phyloP scores from a whole-genome alignment of 2,113 vertebrate genomes.

The Eira barbara region DNA sequence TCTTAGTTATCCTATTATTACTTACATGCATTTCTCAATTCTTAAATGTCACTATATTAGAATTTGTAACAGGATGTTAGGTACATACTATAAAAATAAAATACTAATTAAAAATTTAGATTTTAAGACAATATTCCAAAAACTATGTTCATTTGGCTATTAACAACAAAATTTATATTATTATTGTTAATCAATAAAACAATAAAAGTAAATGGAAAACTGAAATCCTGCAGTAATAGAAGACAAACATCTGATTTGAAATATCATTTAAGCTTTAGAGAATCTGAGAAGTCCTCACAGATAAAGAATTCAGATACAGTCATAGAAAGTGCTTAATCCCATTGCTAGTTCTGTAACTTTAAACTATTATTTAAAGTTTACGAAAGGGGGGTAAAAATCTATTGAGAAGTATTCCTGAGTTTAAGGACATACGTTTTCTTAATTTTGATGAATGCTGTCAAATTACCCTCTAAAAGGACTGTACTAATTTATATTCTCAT shows the following conservation, averaged over 20 bases:
- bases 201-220: not conserved
- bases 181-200: not conserved
- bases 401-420: not conserved
- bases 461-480: not conserved
- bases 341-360: not conserved
- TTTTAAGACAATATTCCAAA: not conserved
- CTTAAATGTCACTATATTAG: not conserved
- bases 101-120: not conserved
- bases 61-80: not conserved
- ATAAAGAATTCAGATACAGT: not conserved
- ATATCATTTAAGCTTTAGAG: not conserved
- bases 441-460: not conserved
- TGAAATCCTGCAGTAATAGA: not conserved
- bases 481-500: not conserved
- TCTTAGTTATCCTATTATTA: not conserved
- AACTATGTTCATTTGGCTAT: not conserved
- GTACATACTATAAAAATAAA: not conserved
- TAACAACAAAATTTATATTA: not conserved
- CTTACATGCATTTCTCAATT: not conserved
- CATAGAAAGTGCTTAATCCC: not conserved
- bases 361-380: not conserved
- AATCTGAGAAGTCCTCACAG: not conserved
- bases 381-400: not conserved
- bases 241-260: not conserved
- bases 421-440: not conserved